Percentiles rank a stretch among this genome's conserved stretches.
Evolutionary conservation across 2,888 invertebrate species (phyloP).

Genomic region (Lasioglossum oenotherae): DNA sequence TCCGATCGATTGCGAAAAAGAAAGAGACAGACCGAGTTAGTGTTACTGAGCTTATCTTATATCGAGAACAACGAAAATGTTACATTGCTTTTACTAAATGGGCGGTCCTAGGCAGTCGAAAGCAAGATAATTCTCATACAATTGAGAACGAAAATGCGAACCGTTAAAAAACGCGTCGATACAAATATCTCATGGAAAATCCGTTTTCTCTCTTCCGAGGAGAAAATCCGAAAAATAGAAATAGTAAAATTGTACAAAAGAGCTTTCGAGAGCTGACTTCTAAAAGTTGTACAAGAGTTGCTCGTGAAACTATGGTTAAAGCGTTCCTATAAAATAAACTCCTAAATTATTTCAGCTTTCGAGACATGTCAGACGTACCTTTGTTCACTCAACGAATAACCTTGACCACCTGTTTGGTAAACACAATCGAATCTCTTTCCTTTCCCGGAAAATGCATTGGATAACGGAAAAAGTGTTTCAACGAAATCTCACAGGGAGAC

Average conservation of each 20-base stretch:
- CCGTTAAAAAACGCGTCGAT: not conserved
- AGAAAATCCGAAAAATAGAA: not conserved
- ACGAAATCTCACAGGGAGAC: constrained; percentile 44
- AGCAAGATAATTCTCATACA: constrained; percentile 8
- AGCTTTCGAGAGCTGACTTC: not conserved
- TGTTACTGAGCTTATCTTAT: constrained; percentile 1
- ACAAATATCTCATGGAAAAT: not conserved
- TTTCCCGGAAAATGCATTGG: not conserved
- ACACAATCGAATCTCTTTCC: constrained; percentile 32
- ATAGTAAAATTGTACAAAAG: not conserved
- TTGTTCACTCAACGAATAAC: not conserved
- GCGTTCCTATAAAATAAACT: constrained; percentile 17
- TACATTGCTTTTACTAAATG: constrained; percentile 37
- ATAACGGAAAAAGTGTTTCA: constrained; percentile 15
- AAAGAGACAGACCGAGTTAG: not conserved
- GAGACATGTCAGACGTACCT: not conserved
- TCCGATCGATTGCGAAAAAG: constrained; percentile 2
- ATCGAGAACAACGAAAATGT: constrained; percentile 1
- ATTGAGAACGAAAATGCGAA: constrained; percentile 5
- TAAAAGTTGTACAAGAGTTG: not conserved
- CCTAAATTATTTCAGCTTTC: constrained; percentile 9
- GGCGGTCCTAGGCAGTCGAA: not conserved
- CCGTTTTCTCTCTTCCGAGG: not conserved
- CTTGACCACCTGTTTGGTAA: constrained; percentile 40
- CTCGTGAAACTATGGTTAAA: constrained; percentile 7